Evolutionary conservation across 1,140 invertebrate genomes (phyloP), one percentile per base, ranked within the genome.

Genomic region (Trichomalopsis sarcophagae): DNA sequence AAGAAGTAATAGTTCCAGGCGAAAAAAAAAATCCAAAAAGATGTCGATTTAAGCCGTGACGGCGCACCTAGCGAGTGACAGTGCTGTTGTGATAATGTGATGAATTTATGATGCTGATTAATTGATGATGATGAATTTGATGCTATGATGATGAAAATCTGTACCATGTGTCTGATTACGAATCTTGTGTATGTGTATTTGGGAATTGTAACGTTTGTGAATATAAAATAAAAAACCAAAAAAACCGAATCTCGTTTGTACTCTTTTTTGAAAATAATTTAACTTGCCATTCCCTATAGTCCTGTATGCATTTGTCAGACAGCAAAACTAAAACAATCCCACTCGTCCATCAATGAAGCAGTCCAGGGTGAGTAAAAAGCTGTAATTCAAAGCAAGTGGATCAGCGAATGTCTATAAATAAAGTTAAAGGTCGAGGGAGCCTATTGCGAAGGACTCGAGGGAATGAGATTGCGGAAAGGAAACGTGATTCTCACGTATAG

Each of bases 171-270:
- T 89, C 85, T 90, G 89, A 89, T 89, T 86, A 89, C 86, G 88
- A 87, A 87, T 90, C 84, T 89, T 88, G 86, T 90, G 89, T 90
- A 89, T 88, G 90, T 89, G 85, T 90, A 91, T 85, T 89, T 86
- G 87, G 88, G 88, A 90, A 88, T 89, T 92, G 89, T 92, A 92
- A 90, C 85, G 87, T 92, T 93, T 92, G 90, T 91, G 90, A 93
- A 91, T 90, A 89, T 90, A 89, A 89, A 92, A 88, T 89, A 89
- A 91, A 90, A 90, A 86, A 87, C 85, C 86, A 86, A 91, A 91
- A 90, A 90, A 90, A 89, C 84, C 66, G 76, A 83, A 81, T 21
- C 66, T 40, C 4, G 13, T 55, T 17, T 55, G 50, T 17, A 17
- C 14, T 17, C 21, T 17, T 11, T 55, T 55, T 44, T 7, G 27